Evolutionary conservation across 2,113 vertebrate genomes (phyloP), one percentile per base, ranked within the genome.

Genomic region (Atlantisia rogersi): DNA sequence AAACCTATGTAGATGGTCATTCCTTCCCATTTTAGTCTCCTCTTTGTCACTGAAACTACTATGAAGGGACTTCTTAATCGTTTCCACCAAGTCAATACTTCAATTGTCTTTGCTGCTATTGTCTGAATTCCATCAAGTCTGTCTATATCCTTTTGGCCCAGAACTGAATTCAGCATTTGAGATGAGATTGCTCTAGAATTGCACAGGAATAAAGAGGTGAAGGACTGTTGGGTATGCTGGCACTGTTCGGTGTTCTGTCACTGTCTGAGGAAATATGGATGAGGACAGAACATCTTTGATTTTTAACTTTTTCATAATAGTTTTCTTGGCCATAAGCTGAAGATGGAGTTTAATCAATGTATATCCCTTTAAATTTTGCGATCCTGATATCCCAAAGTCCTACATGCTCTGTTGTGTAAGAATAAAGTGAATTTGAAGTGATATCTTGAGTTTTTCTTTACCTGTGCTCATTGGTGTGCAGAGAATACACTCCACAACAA

Each of bases 261-360:
- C 52, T 0, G 3, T 21, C 58, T 80, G 37, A 67, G 50, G 75
- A 79, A 84, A 70, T 81, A 64, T 16, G 29, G 24, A 53, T 53
- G 55, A 74, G 64, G 75, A 77, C 32, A 94, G 75, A 55, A 25
- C 39, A 78, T 90, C 3, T 70, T 81, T 86, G 35, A 74, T 42
- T 88, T 94, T 95, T 92, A 92, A 90, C 8, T 2, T 76, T 84
- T 92, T 76, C 42, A 8, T 70, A 50, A 60, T 52, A 71, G 76
- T 81, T 92, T 93, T 86, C 53, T 90, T 88, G 69, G n/a, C 58
- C 58, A 39, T 88, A 90, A 95, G 21, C 42, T 91, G 81, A 78
- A 82, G n/a, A 64, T 74, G 58, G 39, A 69, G 35, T 86, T 94
- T 75, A 93, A 93, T 71, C 64, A 86, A 37, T 84, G 42, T 69